Evolutionary conservation across 92 coral and sea anemone genomes (phyloP).

Genomic region (Phymanthus crucifer): DNA sequence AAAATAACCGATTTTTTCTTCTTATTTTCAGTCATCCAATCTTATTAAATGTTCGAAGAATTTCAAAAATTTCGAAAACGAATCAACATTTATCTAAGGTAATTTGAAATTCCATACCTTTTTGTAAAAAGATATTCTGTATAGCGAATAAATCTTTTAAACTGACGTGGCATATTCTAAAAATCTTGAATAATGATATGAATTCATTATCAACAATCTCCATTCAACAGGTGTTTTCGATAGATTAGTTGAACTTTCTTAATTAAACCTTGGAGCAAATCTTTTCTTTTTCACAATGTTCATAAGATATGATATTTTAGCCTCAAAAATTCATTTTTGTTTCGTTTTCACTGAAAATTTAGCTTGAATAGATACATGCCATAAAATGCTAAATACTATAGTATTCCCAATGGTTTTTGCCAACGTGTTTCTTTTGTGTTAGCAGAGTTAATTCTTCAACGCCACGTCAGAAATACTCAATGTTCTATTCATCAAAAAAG

Average conservation of each 20-base stretch:
- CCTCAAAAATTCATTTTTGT: not conserved
- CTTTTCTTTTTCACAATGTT: not conserved
- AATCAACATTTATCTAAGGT: not conserved
- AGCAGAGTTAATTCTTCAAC: not conserved
- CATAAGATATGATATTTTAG: not conserved
- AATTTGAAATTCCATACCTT: too few species aligned
- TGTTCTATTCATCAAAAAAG: slow-evolving; percentile 2
- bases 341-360: not conserved
- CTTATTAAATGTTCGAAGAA: not conserved
- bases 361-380: too few species aligned
- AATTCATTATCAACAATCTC: not conserved
- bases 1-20: not conserved
- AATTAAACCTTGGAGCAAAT: not conserved
- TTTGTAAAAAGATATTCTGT: too few species aligned
- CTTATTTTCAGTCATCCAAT: slow-evolving; percentile 1
- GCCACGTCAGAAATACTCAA: slow-evolving; percentile 22
- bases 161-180: not conserved
- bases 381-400: too few species aligned
- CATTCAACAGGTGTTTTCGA: slow-evolving; percentile 3
- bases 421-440: slow-evolving; percentile 15
- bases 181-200: not conserved
- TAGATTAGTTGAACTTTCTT: not conserved
- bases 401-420: not conserved
- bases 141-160: too few species aligned
- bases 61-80: not conserved